Evolutionary conservation across 1,140 invertebrate genomes (phyloP).

Genomic region (Dryas iulia): DNA sequence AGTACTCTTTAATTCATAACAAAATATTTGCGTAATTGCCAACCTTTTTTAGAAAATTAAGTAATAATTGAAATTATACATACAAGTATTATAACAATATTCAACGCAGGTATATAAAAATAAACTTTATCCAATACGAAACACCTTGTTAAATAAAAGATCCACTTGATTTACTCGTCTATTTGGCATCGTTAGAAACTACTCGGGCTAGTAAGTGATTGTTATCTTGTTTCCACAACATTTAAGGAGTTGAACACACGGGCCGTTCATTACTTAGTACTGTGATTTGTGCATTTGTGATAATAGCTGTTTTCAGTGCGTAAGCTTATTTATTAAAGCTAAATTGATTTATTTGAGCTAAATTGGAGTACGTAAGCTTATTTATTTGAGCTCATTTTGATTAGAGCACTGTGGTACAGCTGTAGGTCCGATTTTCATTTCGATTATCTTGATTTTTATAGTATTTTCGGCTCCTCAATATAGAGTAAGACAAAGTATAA

Average conservation of each 20-base stretch:
- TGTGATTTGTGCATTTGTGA: neutral
- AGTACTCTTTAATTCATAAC: too few species aligned
- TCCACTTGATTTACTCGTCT: neutral
- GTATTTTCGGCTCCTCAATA: too few species aligned
- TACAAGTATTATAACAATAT: neutral
- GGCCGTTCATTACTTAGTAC: neutral
- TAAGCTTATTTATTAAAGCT: neutral
- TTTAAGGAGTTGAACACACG: neutral
- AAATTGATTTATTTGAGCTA: too few species aligned
- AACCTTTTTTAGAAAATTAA: too few species aligned
- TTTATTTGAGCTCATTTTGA: too few species aligned
- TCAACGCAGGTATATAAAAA: neutral
- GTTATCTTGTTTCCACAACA: conserved; percentile 25
- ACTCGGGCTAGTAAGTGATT: conserved; percentile 11
- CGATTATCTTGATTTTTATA: too few species aligned
- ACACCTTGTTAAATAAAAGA: neutral
- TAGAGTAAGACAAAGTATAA: too few species aligned
- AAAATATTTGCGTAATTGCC: too few species aligned
- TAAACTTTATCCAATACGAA: neutral
- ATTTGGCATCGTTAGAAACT: conserved; percentile 6
- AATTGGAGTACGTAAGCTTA: too few species aligned
- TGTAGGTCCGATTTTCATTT: too few species aligned
- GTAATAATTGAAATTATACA: neutral
- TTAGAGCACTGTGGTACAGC: too few species aligned
- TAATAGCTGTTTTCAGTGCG: neutral